Evolutionary conservation across 1,140 invertebrate species (phyloP).

Genomic region (Atta texana): DNA sequence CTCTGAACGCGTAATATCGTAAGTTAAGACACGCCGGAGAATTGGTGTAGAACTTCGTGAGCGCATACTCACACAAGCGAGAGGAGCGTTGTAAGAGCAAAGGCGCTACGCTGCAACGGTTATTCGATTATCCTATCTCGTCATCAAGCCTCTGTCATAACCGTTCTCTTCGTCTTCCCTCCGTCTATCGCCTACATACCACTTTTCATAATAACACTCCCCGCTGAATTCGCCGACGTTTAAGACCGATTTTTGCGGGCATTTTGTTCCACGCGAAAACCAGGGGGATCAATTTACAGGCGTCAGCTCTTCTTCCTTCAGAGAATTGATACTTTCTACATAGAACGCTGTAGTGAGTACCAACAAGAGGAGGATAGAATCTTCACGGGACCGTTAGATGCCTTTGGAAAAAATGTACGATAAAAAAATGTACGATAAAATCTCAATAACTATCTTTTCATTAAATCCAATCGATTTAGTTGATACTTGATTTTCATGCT

Average conservation of each 20-base stretch:
- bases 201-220: slow-evolving; percentile 61
- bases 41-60: slow-evolving; percentile 48
- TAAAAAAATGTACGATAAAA: neutral
- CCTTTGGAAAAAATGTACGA: neutral
- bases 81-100: slow-evolving; percentile 43
- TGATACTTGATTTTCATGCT: neutral
- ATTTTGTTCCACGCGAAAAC: slow-evolving; percentile 58
- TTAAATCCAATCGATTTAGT: slow-evolving; percentile 7
- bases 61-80: slow-evolving; percentile 28
- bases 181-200: slow-evolving; percentile 5
- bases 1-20: slow-evolving; percentile 55
- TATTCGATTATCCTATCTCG: slow-evolving; percentile 73
- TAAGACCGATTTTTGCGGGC: slow-evolving; percentile 49
- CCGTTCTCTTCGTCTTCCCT: slow-evolving; percentile 33
- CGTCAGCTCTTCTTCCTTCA: slow-evolving; percentile 14
- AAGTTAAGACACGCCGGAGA: slow-evolving; percentile 62
- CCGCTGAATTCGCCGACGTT: slow-evolving; percentile 41
- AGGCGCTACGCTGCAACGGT: slow-evolving; percentile 59
- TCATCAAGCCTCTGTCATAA: slow-evolving; percentile 68
- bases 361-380: neutral
- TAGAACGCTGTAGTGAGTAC: neutral
- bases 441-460: neutral
- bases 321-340: slow-evolving; percentile 21
- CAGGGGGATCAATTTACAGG: slow-evolving; percentile 35
- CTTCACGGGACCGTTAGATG: neutral